A percentile compares a stretch with the other conserved stretches of the same genome.
Evolutionary conservation across 2,888 invertebrate genomes (phyloP).

Genomic region (Acrobasis suavella): DNA sequence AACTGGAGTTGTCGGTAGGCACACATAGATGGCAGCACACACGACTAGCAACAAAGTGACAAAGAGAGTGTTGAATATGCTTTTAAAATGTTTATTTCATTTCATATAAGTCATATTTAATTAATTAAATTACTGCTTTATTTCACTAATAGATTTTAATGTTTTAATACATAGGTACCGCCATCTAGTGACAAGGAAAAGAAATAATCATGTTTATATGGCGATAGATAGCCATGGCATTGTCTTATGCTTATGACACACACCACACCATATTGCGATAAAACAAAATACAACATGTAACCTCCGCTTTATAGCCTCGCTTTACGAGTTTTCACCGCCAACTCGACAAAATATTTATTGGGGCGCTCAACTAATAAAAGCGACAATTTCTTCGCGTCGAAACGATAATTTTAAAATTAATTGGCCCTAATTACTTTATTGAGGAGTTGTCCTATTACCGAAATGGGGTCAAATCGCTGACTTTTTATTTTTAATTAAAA

Average conservation of each 20-base stretch:
- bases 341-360: slow-evolving; percentile 52
- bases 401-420: slow-evolving; percentile 9
- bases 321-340: slow-evolving; percentile 37
- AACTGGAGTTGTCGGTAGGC: too few species aligned
- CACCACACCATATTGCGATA: slow-evolving; percentile 33
- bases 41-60: too few species aligned
- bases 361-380: slow-evolving; percentile 30
- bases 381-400: slow-evolving; percentile 29
- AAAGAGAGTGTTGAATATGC: too few species aligned
- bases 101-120: too few species aligned
- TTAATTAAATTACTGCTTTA: too few species aligned
- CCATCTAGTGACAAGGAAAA: too few species aligned
- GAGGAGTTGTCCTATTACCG: background rate
- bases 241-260: background rate
- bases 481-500: background rate
- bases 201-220: too few species aligned
- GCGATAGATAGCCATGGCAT: too few species aligned
- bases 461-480: background rate
- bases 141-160: too few species aligned
- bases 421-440: slow-evolving; percentile 8
- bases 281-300: slow-evolving; percentile 41
- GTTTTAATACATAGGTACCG: too few species aligned
- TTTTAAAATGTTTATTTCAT: too few species aligned
- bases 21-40: too few species aligned
- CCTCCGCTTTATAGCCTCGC: slow-evolving; percentile 39